Base-by-base conservation (phyloP, 2,888 invertebrate genomes). In the Heteromyza rotundicornis region DNA sequence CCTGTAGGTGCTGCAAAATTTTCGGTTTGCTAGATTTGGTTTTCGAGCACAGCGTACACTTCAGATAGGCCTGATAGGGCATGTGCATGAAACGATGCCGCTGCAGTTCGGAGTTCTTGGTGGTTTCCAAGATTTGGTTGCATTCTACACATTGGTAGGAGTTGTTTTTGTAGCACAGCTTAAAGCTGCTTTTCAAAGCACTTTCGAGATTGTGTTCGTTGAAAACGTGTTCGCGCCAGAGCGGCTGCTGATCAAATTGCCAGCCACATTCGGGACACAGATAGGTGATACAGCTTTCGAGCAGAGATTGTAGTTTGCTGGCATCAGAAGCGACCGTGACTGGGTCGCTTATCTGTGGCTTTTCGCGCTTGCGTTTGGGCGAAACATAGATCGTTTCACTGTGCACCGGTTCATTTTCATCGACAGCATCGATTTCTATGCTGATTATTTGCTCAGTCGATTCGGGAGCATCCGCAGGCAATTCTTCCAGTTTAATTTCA, bases 1-100 rank as follows among this genome's bases (percentile, higher is more conserved):
- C 52, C 32, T 68, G 67, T 16, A 74, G 50, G 59, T 79, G 79
- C 55, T 77, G 73, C 23, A 71, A 62, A 64, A 79, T 79, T 65
- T 79, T 79, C 0, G 73, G 69, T 64, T 77, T 80, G 59, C 75
- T 80, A 0, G 79, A 78, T 63, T 80, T 79, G 1, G 80, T 75
- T 19, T 77, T 77, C 0, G 67, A 62, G 32, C 79, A 79, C 8
- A 80, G 44, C 0, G 66, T 66, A 27, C 79, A 79, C 60, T 80
- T 80, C 0, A 79, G 63, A 53, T 79, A 79, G 1, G 78, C 74
- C 5, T 76, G 77, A 62, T 68, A 80, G 3, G 80, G 78, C 59
- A 80, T 66, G 57, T 79, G 79, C 40, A 72, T 76, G 22, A 79
- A 79, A 54, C 72, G 77, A 68, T 79, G 79, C 44, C 78, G 79